Evolutionary conservation across 2,888 invertebrate species (phyloP), one percentile per base, ranked within the genome.

Genomic region (Andrena flavipes): DNA sequence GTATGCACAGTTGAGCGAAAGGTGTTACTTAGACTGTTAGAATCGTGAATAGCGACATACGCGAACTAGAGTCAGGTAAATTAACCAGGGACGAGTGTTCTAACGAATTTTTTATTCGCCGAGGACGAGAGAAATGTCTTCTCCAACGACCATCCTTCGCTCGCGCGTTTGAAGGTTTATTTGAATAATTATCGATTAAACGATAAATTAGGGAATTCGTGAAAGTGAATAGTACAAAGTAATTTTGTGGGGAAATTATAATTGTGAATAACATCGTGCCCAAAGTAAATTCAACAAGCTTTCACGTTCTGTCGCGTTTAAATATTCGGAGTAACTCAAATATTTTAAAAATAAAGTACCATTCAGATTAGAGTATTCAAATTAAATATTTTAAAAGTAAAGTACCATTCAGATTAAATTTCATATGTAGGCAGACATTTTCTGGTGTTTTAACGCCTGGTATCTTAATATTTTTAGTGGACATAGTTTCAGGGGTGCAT

Each of bases 161-260:
- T 48, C 10, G 29, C 13, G 54, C 29, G 63, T 49, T 51, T 48
- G 30, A 64, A 65, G 64, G 68, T 60, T 70, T 30, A 16, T 49
- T 70, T 64, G 77, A 51, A 65, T 65, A 60, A 71, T 76, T n/a
- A 70, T 30, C 64, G 29, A 29, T 73, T 26, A 20, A 49, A 42
- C 3, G 23, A 33, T 67, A 2, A 10, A 49, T 67, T 49, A 3
- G 20, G 33, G 60, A 49, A 35, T n/a, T 42, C 35, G 67, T 67
- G 49, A 60, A 60, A 67, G 49, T 20, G 60, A 20, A 68, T 67
- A 75, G 75, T 75, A 75, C 68, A 75, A 75, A 56, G 20, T 35
- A 49, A 68, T 62, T 51, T 75, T 20, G 62, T 33, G 29, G 23
- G 6, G 23, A 33, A 67, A 54, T n/a, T 20, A 23, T 54, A 3